Conservation (phyloP, 2,888 invertebrate genomes). For the Horisme vitalbata region DNA sequence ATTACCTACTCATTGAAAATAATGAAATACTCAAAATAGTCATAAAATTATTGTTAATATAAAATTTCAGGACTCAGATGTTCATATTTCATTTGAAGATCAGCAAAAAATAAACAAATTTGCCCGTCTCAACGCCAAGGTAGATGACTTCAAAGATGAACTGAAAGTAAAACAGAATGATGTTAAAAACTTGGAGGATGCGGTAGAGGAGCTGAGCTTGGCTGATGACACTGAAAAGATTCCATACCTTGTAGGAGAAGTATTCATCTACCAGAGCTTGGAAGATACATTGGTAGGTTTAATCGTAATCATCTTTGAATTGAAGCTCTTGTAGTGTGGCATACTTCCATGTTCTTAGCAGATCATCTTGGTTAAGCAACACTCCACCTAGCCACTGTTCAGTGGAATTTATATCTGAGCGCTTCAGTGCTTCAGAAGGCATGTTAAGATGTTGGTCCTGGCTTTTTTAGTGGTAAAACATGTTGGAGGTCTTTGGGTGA, state of each 20-base stretch:
- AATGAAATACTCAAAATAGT: too few relatives aligned
- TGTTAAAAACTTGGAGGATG: conserved; percentile 96
- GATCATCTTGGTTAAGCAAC: too few relatives aligned
- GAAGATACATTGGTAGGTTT: conserved; percentile 88
- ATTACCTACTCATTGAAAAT: neutral
- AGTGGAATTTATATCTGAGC: too few relatives aligned
- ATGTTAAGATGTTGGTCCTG: too few relatives aligned
- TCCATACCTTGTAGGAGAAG: conserved; percentile 94
- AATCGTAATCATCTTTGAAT: too few relatives aligned
- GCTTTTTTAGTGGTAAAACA: too few relatives aligned
- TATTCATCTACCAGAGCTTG: conserved; percentile 91
- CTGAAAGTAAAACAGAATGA: conserved; percentile 93
- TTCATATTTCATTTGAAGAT: conserved; percentile 97
- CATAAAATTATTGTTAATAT: too few relatives aligned
- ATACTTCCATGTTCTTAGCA: too few relatives aligned
- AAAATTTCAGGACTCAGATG: conserved; percentile 89
- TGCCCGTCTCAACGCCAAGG: conserved; percentile 95
- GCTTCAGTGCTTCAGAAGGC: too few relatives aligned
- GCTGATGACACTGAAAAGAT: conserved; percentile 89
- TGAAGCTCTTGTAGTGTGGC: too few relatives aligned
- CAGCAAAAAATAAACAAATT: conserved; percentile 99
- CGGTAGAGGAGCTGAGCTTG: conserved; percentile 92
- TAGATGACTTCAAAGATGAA: conserved; percentile 95
- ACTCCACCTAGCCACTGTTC: too few relatives aligned
- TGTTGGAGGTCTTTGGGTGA: too few relatives aligned